Evolutionary conservation across 1,140 invertebrate genomes (phyloP), one percentile per base, ranked within the genome.

Genomic region (Frieseomelitta varia): DNA sequence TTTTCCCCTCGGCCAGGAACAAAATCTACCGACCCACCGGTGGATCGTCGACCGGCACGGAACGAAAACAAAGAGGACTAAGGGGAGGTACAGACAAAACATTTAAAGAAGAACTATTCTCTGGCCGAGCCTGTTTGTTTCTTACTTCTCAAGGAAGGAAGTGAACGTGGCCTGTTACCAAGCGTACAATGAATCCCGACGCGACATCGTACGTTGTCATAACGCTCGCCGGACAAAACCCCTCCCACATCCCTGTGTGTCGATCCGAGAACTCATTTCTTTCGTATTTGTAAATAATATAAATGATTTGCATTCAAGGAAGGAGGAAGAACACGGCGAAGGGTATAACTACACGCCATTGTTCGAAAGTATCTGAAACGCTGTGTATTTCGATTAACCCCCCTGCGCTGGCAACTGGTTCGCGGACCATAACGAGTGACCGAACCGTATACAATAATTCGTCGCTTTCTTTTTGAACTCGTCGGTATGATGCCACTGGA

Each of bases 61-160:
- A 79, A 79, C 68, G 58, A 30, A 79, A 84, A 79, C 82, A 84
- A 79, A 79, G 56, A 21, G 63, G 15, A 79, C 21, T 8, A 47
- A 55, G 58, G n/a, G 63, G 47, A 4, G n/a, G 61, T 61, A 39
- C n/a, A 71, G 65, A 78, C 75, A 71, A 84, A 83, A 77, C 81
- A 71, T 67, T 84, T 79, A 71, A 84, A 84, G 75, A 69, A 83
- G 77, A 84, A 53, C 30, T 69, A 80, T 84, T 68, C 74, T 84
- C 56, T 67, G 24, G 19, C 30, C n/a, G 56, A 73, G 56, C 69
- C 58, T 61, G 82, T 80, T 84, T 73, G 77, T 84, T 84, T 56
- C 82, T 80, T 80, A 53, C 21, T 56, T 39, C 69, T 15, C 24
- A 67, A 39, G 47, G 58, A 24, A 39, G 76, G 77, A 56, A 80